Evolutionary conservation across 2,888 invertebrate species (phyloP).

Genomic region (Rhamphomyia laevipes): DNA sequence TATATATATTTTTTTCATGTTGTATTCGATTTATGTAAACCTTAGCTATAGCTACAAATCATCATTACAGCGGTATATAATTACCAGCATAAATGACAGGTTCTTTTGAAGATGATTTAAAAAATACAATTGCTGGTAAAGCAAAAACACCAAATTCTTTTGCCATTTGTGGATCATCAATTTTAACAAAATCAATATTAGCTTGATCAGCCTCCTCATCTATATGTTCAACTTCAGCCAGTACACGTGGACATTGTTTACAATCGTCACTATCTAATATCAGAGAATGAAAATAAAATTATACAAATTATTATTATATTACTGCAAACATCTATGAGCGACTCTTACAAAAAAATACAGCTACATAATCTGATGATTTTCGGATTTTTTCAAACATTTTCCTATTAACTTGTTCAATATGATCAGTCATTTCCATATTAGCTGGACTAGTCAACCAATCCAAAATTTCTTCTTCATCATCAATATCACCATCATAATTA

Average conservation of each 20-base stretch:
- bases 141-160: conserved; percentile 84
- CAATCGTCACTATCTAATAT: conserved; percentile 81
- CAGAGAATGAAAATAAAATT: not conserved
- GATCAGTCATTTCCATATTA: conserved; percentile 88
- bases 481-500: conserved; percentile 86
- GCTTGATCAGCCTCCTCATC: conserved; percentile 86
- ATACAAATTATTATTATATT: not conserved
- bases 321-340: not conserved
- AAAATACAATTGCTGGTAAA: conserved; percentile 80
- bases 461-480: conserved; percentile 73
- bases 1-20: not conserved
- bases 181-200: conserved; percentile 85
- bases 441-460: conserved; percentile 90
- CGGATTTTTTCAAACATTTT: conserved; percentile 90
- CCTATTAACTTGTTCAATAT: conserved; percentile 79
- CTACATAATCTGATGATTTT: conserved; percentile 78
- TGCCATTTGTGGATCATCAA: conserved; percentile 77
- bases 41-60: too few relatives aligned
- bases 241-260: conserved; percentile 81
- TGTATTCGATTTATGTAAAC: too few relatives aligned
- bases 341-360: conserved; percentile 84
- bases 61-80: not conserved
- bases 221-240: conserved; percentile 81
- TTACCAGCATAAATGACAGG: conserved; percentile 70
- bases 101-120: conserved; percentile 75